phyloP scores from a whole-genome alignment of 2,888 invertebrate genomes.

The Linyphia triangularis region DNA sequence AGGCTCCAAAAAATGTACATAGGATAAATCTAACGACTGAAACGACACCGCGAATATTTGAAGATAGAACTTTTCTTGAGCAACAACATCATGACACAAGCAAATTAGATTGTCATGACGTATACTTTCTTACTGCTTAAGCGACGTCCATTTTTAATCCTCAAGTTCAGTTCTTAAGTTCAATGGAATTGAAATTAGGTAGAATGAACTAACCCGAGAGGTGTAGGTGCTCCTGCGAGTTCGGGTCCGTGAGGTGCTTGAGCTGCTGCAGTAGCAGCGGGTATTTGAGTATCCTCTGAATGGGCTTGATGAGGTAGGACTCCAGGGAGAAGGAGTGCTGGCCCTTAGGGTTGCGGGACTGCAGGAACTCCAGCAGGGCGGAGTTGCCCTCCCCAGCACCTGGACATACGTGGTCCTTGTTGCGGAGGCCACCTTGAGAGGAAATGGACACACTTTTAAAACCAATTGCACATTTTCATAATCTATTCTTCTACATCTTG shows the following conservation, averaged over 20 bases:
- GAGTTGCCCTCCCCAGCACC: conserved; percentile 94
- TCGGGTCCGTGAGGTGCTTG: conserved; percentile 93
- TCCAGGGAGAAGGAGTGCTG: conserved; percentile 98
- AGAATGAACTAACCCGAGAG: conserved; percentile 82
- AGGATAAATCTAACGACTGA: too few species aligned
- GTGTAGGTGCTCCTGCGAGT: conserved; percentile 96
- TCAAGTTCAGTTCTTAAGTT: neutral
- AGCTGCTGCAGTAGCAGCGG: conserved; percentile 96
- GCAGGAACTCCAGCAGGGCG: conserved; percentile 95
- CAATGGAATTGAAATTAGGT: neutral
- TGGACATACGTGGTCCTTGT: conserved; percentile 69
- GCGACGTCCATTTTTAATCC: neutral
- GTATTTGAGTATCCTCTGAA: conserved; percentile 98
- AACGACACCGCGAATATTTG: too few species aligned
- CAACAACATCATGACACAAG: neutral
- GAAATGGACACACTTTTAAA: too few species aligned
- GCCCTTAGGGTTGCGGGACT: conserved; percentile 95
- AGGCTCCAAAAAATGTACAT: too few species aligned
- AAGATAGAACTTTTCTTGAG: too few species aligned
- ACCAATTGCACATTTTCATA: too few species aligned
- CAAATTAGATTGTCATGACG: neutral
- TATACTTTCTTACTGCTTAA: neutral
- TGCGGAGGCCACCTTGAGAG: conserved; percentile 68
- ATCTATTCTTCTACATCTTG: too few species aligned
- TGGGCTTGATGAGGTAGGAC: conserved; percentile 98